These are phyloP conservation scores for Pissodes strobi DNA, from an alignment of 1,140 invertebrate genomes.

Conservation along the genomic window DNA sequence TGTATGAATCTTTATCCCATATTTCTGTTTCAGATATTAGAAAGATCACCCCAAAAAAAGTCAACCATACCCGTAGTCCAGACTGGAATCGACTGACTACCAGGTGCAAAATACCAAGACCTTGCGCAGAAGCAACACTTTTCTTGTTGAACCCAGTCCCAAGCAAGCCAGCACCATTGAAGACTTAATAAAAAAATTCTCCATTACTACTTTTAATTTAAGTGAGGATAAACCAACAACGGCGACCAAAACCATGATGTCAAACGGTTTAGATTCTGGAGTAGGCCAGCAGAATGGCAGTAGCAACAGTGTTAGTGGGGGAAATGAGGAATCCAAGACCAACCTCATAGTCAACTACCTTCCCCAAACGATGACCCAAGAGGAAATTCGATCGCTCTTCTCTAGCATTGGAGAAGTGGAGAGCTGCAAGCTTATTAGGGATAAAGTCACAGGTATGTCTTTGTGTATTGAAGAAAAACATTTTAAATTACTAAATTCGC, in stretches of 20 bases:
- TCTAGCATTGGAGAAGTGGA: slow-evolving; percentile 98
- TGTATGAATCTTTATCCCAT: too few relatives aligned
- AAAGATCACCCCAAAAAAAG: background rate
- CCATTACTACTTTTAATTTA: slow-evolving; percentile 45
- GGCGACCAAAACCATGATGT: slow-evolving; percentile 66
- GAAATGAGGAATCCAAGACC: slow-evolving; percentile 90
- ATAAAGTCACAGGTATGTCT: slow-evolving; percentile 92
- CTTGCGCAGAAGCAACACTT: slow-evolving; percentile 13
- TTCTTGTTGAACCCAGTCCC: slow-evolving; percentile 32
- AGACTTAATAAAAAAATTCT: slow-evolving; percentile 41
- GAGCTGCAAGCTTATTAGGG: slow-evolving; percentile 97
- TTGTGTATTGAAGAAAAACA: background rate
- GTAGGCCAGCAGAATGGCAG: slow-evolving; percentile 72
- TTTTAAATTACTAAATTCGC: background rate
- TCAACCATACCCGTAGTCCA: too few relatives aligned
- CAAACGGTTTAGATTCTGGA: slow-evolving; percentile 76
- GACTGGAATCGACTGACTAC: slow-evolving; percentile 23
- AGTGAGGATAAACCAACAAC: slow-evolving; percentile 45
- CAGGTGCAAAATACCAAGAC: background rate
- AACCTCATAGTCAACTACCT: slow-evolving; percentile 99
- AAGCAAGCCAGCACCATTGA: slow-evolving; percentile 38
- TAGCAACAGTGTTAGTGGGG: slow-evolving; percentile 67
- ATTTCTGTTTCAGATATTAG: slow-evolving; percentile 11
- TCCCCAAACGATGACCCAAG: slow-evolving; percentile 99
- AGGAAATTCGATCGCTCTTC: slow-evolving; percentile 96